Conservation (phyloP, 2,888 invertebrate species). For the Celastrina argiolus region DNA sequence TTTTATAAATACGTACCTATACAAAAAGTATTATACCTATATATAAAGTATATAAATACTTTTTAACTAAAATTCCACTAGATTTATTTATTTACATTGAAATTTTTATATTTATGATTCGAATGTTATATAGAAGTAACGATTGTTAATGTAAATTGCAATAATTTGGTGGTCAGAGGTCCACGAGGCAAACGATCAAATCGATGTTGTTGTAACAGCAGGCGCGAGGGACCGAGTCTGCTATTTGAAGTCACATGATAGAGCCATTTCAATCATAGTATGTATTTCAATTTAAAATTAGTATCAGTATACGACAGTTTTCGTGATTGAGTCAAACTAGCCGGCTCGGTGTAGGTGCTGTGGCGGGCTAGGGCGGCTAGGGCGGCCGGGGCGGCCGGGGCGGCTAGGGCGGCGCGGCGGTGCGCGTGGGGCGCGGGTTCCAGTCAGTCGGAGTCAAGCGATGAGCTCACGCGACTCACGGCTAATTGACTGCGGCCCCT, state of each 20-base stretch:
- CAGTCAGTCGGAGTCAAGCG: slow-evolving; percentile 27
- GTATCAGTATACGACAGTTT: background rate
- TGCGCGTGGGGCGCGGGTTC: slow-evolving; percentile 26
- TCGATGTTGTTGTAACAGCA: background rate
- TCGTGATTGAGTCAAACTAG: background rate
- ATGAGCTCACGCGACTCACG: slow-evolving; percentile 32
- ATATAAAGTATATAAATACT: too few relatives aligned
- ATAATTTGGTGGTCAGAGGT: too few relatives aligned
- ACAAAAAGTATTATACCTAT: too few relatives aligned
- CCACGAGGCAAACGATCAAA: background rate
- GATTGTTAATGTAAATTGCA: too few relatives aligned
- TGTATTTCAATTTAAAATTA: background rate
- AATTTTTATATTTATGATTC: too few relatives aligned
- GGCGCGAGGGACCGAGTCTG: background rate
- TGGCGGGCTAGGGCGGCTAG: background rate
- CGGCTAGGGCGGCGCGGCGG: background rate
- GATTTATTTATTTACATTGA: too few relatives aligned
- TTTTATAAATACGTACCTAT: too few relatives aligned
- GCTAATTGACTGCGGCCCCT: slow-evolving; percentile 38
- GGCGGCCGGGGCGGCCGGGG: background rate
- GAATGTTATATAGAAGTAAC: too few relatives aligned
- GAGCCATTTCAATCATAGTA: background rate
- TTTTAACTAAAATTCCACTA: too few relatives aligned
- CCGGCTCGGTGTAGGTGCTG: background rate
- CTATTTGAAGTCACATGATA: background rate